Percentiles rank a stretch among this genome's conserved stretches.
Evolutionary conservation across 2,113 vertebrate genomes (phyloP).

Genomic region (human): GRCh38 chr5:55872001-55872500

Average conservation of each 20-base stretch:
- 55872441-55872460: slow-evolving; percentile 78
- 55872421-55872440: slow-evolving; percentile 43
- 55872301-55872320: neutral
- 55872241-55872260: neutral
- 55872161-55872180: neutral
- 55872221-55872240: neutral
- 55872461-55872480: neutral
- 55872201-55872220: neutral
- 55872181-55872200: neutral
- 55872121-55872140: neutral
- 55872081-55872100: neutral
- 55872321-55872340: slow-evolving; percentile 67
- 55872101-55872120: neutral
- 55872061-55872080: neutral
- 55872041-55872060: neutral
- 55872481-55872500: neutral
- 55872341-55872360: accelerated
- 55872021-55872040: neutral
- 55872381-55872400: slow-evolving; percentile 81
- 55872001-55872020: neutral
- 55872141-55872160: neutral
- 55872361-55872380: neutral
- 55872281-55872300: accelerated
- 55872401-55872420: slow-evolving; percentile 72
- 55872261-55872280: neutral